A percentile compares a stretch with the other conserved stretches of the same genome.
phyloP scores from a whole-genome alignment of 2,797 vertebrate genomes.

The Pagetopsis macropterus region DNA sequence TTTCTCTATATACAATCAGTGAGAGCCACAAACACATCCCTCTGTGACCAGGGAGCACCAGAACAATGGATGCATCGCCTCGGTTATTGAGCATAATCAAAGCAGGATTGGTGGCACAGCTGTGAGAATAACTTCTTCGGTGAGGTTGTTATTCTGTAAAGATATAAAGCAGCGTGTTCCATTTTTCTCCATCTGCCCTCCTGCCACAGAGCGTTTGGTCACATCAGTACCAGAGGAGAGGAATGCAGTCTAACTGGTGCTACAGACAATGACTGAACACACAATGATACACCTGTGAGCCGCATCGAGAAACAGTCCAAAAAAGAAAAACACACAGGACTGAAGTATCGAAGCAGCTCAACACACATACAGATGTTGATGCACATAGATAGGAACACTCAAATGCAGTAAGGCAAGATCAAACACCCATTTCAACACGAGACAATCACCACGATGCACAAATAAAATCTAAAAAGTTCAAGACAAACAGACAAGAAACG shows the following conservation, averaged over 20 bases:
- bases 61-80: slow-evolving; percentile 22
- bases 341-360: slow-evolving; percentile 37
- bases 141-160: slow-evolving; percentile 29
- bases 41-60: slow-evolving; percentile 68
- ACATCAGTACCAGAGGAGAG: slow-evolving; percentile 59
- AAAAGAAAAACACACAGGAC: slow-evolving; percentile 39
- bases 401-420: slow-evolving; percentile 30
- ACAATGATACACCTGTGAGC: slow-evolving; percentile 39
- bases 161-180: slow-evolving; percentile 50
- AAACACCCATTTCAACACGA: slow-evolving; percentile 46
- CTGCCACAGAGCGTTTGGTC: slow-evolving; percentile 56
- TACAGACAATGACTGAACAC: slow-evolving; percentile 45
- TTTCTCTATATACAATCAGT: slow-evolving; percentile 81
- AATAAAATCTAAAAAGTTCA: slow-evolving; percentile 33
- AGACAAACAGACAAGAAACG: slow-evolving; percentile 44
- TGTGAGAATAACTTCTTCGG: slow-evolving; percentile 35
- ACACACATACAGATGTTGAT: slow-evolving; percentile 57
- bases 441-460: slow-evolving; percentile 52
- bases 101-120: slow-evolving; percentile 43
- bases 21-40: slow-evolving; percentile 63
- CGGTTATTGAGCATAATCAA: slow-evolving; percentile 42
- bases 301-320: slow-evolving; percentile 32
- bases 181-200: slow-evolving; percentile 34
- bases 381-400: slow-evolving; percentile 49
- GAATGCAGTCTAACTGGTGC: slow-evolving; percentile 63